Conservation (phyloP, 2,797 vertebrate species). For the Danio choprae region DNA sequence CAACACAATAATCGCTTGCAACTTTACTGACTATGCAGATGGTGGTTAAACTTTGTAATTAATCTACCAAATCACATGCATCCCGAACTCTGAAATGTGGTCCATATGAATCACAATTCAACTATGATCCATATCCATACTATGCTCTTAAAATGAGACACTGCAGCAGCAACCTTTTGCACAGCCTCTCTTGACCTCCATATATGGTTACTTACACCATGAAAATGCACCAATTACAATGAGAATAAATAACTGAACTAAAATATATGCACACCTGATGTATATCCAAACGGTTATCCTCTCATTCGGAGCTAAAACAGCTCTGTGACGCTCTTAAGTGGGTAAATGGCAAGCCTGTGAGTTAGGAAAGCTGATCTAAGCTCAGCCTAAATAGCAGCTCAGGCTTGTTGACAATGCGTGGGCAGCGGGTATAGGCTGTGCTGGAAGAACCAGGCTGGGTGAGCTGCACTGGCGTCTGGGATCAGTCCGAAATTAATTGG, state of each 20-base stretch:
- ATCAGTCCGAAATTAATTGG: slow-evolving; percentile 52
- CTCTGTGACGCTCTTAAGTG: neutral
- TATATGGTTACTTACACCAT: slow-evolving; percentile 38
- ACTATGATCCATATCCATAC: too few species aligned
- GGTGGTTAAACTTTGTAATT: too few species aligned
- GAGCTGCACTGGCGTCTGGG: slow-evolving; percentile 30
- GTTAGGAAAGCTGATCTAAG: slow-evolving; percentile 17
- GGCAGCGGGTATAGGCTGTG: slow-evolving; percentile 32
- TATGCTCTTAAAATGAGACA: slow-evolving; percentile 47
- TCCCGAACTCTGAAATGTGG: too few species aligned
- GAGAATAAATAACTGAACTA: slow-evolving; percentile 24
- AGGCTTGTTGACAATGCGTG: slow-evolving; percentile 36
- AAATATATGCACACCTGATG: neutral
- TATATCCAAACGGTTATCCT: neutral
- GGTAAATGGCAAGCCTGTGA: slow-evolving; percentile 10
- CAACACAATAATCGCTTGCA: too few species aligned
- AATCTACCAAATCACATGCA: too few species aligned
- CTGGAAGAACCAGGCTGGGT: slow-evolving; percentile 13
- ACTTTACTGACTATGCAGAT: too few species aligned
- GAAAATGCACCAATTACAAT: neutral
- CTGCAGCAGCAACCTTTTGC: slow-evolving; percentile 64
- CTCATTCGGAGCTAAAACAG: neutral
- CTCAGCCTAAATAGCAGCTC: slow-evolving; percentile 22
- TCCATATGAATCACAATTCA: too few species aligned
- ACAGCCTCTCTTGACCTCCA: slow-evolving; percentile 42